Evolutionary conservation across 2,113 vertebrate species (phyloP), one percentile per base, ranked within the genome.

Genomic region (Speoplatyrhinus poulsoni): DNA sequence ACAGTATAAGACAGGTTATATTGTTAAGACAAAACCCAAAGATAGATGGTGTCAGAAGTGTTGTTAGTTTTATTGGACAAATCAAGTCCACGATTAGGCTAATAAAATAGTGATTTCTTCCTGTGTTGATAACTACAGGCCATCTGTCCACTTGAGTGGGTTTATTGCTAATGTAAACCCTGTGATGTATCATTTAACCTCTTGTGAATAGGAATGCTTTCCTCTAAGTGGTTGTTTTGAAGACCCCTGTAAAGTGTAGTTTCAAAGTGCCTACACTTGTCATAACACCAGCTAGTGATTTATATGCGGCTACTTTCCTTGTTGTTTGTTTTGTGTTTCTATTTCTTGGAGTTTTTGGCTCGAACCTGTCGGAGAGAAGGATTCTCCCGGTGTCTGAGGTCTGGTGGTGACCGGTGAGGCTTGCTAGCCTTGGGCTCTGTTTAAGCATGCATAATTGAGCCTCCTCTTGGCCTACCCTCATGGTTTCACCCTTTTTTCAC

Each of bases 401-500:
- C 1, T 26, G 26, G 26, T 62, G 79, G 75, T 73, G 26, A 26
- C 26, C 26, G 77, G 65, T 76, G 54, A 48, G 64, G 67, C 53
- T 76, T 69, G 82, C 88, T 88, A 89, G 85, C 89, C 87, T 85
- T 83, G 85, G 87, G 86, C 88, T 92, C 89, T 90, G 89, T 92
- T 89, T 89, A 88, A 87, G 85, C 89, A 87, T 91, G 87, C 87
- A 91, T 90, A 91, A 92, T 92, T 90, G 90, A 90, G 84, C 88
- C 85, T 91, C 87, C 89, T 92, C 91, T 92, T 93, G 91, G 90
- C 90, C 90, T 83, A 86, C n/a, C 17, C 74, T 88, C 92, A 92
- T 94, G 92, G 91, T 93, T 93, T 92, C 90, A 94, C 92, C 93
- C 93, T 91, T 85, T 94, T 88, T 92, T 93, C 92, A 92, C 92